These are phyloP conservation scores for Monopis laevigella DNA, from an alignment of 2,888 invertebrate species.

Conservation along the genomic window DNA sequence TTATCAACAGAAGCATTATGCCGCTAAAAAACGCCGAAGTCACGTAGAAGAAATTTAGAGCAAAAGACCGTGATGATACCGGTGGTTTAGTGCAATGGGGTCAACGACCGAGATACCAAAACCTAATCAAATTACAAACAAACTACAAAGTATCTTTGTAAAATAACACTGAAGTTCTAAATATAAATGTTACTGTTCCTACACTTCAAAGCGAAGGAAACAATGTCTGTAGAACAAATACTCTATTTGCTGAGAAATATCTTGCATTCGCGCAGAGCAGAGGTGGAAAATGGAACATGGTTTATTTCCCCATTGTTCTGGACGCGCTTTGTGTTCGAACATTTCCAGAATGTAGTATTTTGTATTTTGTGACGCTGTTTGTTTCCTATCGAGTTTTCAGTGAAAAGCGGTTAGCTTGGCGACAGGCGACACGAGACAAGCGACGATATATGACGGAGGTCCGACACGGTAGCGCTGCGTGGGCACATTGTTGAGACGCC, in stretches of 20 bases:
- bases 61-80: constrained; percentile 34
- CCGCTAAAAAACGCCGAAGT: constrained; percentile 42
- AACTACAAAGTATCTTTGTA: background rate
- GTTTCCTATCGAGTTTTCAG: constrained; percentile 36
- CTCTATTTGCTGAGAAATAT: constrained; percentile 28
- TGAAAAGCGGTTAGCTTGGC: constrained; percentile 17
- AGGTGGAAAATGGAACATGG: constrained; percentile 41
- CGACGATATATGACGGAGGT: constrained; percentile 33
- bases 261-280: constrained; percentile 30
- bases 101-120: constrained; percentile 44
- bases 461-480: constrained; percentile 31
- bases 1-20: constrained; percentile 42
- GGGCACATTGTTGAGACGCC: constrained; percentile 23
- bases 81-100: constrained; percentile 17
- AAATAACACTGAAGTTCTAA: background rate
- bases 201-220: constrained; percentile 11
- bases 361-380: constrained; percentile 18
- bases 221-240: constrained; percentile 24
- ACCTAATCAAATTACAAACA: constrained; percentile 41
- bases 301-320: constrained; percentile 56
- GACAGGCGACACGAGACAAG: constrained; percentile 23
- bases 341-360: constrained; percentile 28
- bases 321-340: constrained; percentile 34
- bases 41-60: constrained; percentile 43
- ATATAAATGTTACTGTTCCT: background rate